phyloP scores from a whole-genome alignment of 2,888 invertebrate species.

The Neoitamus cyanurus region DNA sequence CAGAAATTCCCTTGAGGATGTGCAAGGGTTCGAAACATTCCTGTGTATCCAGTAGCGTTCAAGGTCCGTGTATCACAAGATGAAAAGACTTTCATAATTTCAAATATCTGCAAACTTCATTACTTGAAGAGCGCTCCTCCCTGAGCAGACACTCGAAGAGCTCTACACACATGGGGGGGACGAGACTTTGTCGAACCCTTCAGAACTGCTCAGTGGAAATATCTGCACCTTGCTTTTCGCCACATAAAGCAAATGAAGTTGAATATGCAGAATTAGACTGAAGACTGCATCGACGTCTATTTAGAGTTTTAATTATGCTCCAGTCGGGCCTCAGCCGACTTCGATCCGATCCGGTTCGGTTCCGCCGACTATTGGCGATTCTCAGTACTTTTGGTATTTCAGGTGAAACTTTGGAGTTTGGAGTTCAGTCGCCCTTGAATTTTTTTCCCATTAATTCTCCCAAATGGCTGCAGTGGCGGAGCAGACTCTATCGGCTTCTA shows the following conservation, averaged over 20 bases:
- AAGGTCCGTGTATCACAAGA: background rate
- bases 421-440: background rate
- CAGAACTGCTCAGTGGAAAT: background rate
- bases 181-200: background rate
- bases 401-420: background rate
- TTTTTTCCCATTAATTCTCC: background rate
- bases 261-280: background rate
- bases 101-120: background rate
- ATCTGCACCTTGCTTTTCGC: background rate
- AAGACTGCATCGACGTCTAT: background rate
- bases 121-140: background rate
- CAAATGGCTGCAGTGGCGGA: background rate
- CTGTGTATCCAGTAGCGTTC: background rate
- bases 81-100: background rate
- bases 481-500: background rate
- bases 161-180: background rate
- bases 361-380: background rate
- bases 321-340: too few relatives aligned
- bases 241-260: background rate
- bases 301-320: background rate
- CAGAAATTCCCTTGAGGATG: background rate
- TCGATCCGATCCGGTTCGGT: background rate
- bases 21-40: background rate
- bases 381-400: background rate
- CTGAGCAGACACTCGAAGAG: background rate